phyloP scores from a whole-genome alignment of 1,140 invertebrate genomes.

The Papilio helenus region DNA sequence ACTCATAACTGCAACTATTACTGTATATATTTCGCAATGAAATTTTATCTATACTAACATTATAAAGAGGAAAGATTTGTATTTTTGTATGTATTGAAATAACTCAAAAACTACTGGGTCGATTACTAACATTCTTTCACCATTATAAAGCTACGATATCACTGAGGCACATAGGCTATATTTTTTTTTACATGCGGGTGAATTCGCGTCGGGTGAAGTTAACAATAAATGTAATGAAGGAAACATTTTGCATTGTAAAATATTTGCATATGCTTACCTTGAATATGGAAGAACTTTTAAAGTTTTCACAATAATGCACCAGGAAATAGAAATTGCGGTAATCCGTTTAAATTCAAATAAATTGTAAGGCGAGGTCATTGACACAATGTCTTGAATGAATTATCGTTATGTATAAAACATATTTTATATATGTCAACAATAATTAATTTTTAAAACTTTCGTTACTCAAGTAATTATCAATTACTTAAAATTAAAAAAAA shows the following conservation, averaged over 20 bases:
- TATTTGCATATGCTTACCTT: background rate
- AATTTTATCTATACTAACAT: too few relatives aligned
- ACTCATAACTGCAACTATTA: too few relatives aligned
- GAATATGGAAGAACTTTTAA: background rate
- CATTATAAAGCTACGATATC: too few relatives aligned
- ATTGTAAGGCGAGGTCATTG: background rate
- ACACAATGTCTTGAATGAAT: background rate
- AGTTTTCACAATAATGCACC: background rate
- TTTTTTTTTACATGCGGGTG: too few relatives aligned
- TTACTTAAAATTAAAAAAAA: too few relatives aligned
- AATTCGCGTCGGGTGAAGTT: too few relatives aligned
- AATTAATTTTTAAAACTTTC: background rate
- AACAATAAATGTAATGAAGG: background rate
- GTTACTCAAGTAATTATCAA: background rate
- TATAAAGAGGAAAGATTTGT: too few relatives aligned
- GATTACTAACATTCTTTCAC: too few relatives aligned
- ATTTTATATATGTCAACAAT: background rate
- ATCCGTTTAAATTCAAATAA: background rate
- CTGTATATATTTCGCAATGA: too few relatives aligned
- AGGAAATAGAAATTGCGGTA: background rate
- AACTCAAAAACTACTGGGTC: too few relatives aligned
- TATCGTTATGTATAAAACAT: background rate
- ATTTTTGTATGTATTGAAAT: too few relatives aligned
- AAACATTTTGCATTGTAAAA: background rate
- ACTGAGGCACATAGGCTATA: too few relatives aligned